Base-by-base conservation (phyloP, 2,888 invertebrate genomes). In the Gandaritis pyraliata region DNA sequence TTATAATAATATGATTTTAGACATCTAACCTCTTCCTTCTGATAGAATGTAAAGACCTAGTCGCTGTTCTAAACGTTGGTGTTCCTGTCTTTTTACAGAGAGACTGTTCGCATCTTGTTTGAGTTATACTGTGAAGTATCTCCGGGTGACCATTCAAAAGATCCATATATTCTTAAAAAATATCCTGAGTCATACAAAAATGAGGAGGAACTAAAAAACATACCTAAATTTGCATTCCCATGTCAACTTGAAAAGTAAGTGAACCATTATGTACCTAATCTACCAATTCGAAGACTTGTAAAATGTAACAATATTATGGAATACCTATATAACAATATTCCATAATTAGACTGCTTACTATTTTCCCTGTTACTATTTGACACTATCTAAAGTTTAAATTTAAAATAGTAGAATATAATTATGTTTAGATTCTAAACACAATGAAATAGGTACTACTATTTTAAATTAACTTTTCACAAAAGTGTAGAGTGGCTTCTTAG, bases 181-280 rank as follows among this genome's bases (percentile, higher is more conserved):
- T 98, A 95, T 88, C 98, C 98, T 47, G 96, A 96, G 71, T 93
- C 94, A 63, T 98, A 96, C 84, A 95, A 94, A 79, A 96, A 97
- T 89, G 95, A 96, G 84, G 97, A 97, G 84, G 95, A 97, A 71
- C 93, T 98, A 61, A 96, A 95, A 84, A 95, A 96, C 77, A 95
- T 98, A 76, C 97, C 98, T 47, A 96, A 97, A 89, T 98, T 98
- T 93, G 96, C 97, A 74, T 98, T 97, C 93, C 98, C 94, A 66
- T 90, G 91, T 80, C 83, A 83, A 67, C 74, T 90, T 72, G 90
- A 91, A 70, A 88, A 83, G 92, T 92, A 72, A 85, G 87, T 86
- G 39, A 41, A 39, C 13, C 5, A n/a, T n/a, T n/a, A n/a, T n/a
- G n/a, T n/a, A n/a, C n/a, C n/a, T n/a, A n/a, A n/a, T n/a, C n/a